Percentiles rank a stretch among this genome's conserved stretches.
Conservation (phyloP, 2,113 vertebrate genomes). For the Oryzias celebensis region DNA sequence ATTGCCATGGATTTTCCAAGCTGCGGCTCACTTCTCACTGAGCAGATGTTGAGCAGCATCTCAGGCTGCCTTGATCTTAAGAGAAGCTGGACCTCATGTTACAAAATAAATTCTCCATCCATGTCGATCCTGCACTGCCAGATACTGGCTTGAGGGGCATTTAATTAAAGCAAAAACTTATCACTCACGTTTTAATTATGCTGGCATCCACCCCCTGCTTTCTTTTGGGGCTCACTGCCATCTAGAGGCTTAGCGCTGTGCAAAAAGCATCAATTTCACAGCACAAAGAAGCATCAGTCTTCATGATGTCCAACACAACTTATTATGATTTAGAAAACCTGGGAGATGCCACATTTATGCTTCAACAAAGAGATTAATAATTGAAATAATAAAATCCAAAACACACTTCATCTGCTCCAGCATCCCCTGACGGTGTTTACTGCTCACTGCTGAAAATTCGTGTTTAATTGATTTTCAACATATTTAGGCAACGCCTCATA, state of each 20-base stretch:
- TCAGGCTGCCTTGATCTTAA: conserved; percentile 48
- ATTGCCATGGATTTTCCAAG: conserved; percentile 62
- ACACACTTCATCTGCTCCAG: neutral
- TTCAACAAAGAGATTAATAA: neutral
- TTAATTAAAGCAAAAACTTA: conserved; percentile 70
- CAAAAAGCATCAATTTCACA: neutral
- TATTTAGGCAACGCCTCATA: neutral
- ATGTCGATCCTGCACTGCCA: conserved; percentile 34
- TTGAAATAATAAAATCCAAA: neutral
- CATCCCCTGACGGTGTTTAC: neutral
- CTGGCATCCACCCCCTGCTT: conserved; percentile 19
- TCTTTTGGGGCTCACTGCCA: conserved; percentile 74
- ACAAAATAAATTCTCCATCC: conserved; percentile 44
- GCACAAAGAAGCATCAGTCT: conserved; percentile 8
- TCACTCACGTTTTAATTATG: conserved; percentile 67
- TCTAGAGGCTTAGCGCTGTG: conserved; percentile 61
- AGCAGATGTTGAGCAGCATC: conserved; percentile 57
- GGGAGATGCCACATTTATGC: neutral
- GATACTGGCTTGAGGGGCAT: conserved; percentile 54
- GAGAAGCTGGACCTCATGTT: conserved; percentile 51
- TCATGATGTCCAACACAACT: neutral
- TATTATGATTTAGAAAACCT: conserved; percentile 5
- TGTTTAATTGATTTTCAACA: neutral
- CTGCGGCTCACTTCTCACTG: conserved; percentile 50
- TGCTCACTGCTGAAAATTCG: neutral